phyloP scores from a whole-genome alignment of 2,113 vertebrate species.

The Grammomys surdaster region DNA sequence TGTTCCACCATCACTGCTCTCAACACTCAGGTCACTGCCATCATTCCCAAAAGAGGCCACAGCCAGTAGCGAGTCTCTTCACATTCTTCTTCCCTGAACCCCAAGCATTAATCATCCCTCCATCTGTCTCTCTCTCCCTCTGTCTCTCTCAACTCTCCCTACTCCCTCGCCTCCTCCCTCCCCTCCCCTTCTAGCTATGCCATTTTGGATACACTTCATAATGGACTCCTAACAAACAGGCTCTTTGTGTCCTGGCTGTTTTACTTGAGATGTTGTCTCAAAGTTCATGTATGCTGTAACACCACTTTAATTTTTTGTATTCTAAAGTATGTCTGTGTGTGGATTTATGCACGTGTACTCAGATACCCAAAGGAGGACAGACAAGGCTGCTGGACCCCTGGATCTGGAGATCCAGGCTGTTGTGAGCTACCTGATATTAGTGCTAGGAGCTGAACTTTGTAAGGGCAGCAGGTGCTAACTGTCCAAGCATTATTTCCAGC shows the following conservation, averaged over 20 bases:
- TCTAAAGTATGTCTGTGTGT: neutral
- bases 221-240: neutral
- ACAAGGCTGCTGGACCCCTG: neutral
- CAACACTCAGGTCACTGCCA: neutral
- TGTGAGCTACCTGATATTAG: neutral
- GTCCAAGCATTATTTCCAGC: neutral
- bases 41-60: neutral
- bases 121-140: neutral
- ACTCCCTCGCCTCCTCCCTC: neutral
- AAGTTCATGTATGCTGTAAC: neutral
- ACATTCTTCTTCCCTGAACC: no score
- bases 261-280: neutral
- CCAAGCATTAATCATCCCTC: no score
- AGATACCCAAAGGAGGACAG: neutral
- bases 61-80: neutral
- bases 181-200: neutral
- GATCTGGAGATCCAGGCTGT: neutral
- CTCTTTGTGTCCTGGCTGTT: neutral
- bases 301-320: neutral
- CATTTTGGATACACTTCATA: neutral
- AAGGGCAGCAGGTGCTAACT: neutral
- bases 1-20: neutral
- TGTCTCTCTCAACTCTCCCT: no score
- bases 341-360: neutral
- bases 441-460: neutral